A percentile compares a stretch with the other conserved stretches of the same genome.
phyloP scores from a whole-genome alignment of 2,888 invertebrate genomes.

The Cotesia congregata region DNA sequence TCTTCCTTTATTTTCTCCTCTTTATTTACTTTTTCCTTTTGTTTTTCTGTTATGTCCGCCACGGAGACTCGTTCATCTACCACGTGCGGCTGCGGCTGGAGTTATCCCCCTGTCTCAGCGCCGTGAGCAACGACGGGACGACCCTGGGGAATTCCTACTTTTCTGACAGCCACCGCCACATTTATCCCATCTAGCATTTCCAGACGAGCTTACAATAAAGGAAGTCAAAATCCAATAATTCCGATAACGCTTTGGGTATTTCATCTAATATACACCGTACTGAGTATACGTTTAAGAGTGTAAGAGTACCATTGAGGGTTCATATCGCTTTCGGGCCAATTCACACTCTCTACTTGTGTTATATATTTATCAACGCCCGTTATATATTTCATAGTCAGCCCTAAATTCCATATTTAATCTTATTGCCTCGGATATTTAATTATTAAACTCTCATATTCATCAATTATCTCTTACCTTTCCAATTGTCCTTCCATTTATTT shows the following conservation, averaged over 20 bases:
- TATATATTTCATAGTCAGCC: slow-evolving; percentile 13
- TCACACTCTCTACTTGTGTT: slow-evolving; percentile 28
- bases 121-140: slow-evolving; percentile 30
- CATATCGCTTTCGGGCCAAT: slow-evolving; percentile 33
- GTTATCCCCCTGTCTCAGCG: slow-evolving; percentile 17
- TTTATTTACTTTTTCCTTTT: slow-evolving; percentile 26
- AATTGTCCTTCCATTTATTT: slow-evolving; percentile 2
- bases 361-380: slow-evolving; percentile 15
- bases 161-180: slow-evolving; percentile 56
- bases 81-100: slow-evolving; percentile 22
- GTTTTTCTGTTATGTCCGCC: slow-evolving; percentile 30
- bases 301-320: slow-evolving; percentile 20
- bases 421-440: slow-evolving; percentile 34
- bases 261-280: slow-evolving; percentile 25
- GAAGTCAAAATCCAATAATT: slow-evolving; percentile 60
- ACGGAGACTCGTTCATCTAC: slow-evolving; percentile 24
- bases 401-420: slow-evolving; percentile 27
- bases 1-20: slow-evolving; percentile 35
- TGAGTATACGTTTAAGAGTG: slow-evolving; percentile 4
- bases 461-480: slow-evolving; percentile 9
- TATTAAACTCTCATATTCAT: slow-evolving; percentile 21
- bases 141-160: slow-evolving; percentile 58
- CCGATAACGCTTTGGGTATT: slow-evolving; percentile 53
- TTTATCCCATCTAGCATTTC: slow-evolving; percentile 58
- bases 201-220: slow-evolving; percentile 59